Conservation (phyloP, 2,797 vertebrate species). For the Myotis findleyi region DNA sequence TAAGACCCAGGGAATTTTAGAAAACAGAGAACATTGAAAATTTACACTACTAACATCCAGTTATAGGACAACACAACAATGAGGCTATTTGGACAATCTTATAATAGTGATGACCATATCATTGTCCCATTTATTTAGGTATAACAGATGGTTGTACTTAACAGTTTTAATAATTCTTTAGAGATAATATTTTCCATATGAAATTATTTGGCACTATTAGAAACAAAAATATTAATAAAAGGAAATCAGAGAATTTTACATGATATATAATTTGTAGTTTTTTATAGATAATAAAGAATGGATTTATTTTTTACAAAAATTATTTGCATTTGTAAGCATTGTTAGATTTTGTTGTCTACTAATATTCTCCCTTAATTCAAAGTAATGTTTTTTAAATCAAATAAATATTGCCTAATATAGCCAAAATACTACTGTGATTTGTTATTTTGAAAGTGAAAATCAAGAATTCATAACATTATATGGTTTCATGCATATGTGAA, state of each 20-base stretch:
- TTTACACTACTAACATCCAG: background rate
- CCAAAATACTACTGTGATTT: background rate
- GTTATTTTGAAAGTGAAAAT: background rate
- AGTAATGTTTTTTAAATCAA: background rate
- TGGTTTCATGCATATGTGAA: background rate
- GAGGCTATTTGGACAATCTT: background rate
- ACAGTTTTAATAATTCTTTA: background rate
- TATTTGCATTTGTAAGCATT: background rate
- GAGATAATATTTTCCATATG: background rate
- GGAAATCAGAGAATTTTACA: background rate
- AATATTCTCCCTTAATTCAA: background rate
- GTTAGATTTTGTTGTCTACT: background rate
- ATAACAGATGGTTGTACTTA: background rate
- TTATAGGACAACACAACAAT: background rate
- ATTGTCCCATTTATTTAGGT: background rate
- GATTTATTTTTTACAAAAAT: background rate
- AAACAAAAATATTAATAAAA: constrained; percentile 9
- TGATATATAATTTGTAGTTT: background rate
- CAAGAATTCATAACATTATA: background rate
- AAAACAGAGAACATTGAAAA: background rate
- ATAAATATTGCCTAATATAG: background rate
- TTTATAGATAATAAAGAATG: background rate
- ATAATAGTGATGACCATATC: background rate
- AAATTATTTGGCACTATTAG: constrained; percentile 34
- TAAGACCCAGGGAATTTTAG: constrained; percentile 29